These are phyloP conservation scores for Monochamus alternatus DNA, from an alignment of 2,888 invertebrate genomes.

Conservation along the genomic window DNA sequence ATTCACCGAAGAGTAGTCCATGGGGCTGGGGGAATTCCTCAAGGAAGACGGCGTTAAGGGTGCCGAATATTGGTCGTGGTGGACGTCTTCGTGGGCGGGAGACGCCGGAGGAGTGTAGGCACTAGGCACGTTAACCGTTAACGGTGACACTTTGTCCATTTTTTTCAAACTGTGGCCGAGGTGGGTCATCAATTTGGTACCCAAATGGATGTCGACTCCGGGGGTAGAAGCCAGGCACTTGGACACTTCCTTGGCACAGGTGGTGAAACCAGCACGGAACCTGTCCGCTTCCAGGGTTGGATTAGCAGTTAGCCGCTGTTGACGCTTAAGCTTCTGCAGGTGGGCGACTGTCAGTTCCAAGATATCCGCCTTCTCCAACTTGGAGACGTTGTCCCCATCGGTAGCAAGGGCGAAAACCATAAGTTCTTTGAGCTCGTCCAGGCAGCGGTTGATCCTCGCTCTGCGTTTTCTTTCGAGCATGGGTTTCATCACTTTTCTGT, in stretches of 20 bases:
- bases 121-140: conserved; percentile 75
- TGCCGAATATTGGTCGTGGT: conserved; percentile 79
- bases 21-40: conserved; percentile 73
- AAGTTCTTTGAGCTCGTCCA: conserved; percentile 91
- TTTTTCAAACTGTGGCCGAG: conserved; percentile 88
- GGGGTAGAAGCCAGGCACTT: conserved; percentile 88
- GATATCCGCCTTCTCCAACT: conserved; percentile 91
- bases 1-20: conserved; percentile 53
- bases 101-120: conserved; percentile 74
- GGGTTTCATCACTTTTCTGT: conserved; percentile 95
- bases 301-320: conserved; percentile 81
- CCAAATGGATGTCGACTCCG: conserved; percentile 87
- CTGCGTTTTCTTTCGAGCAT: conserved; percentile 91
- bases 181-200: conserved; percentile 91
- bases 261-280: conserved; percentile 89
- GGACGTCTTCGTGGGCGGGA: conserved; percentile 69
- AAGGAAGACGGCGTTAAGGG: conserved; percentile 76
- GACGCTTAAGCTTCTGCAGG: conserved; percentile 86
- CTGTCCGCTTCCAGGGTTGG: conserved; percentile 85
- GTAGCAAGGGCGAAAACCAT: conserved; percentile 89
- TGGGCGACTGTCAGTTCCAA: conserved; percentile 89
- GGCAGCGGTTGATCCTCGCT: conserved; percentile 91
- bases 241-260: conserved; percentile 91
- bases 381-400: conserved; percentile 91
- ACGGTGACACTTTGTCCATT: conserved; percentile 76